Conservation (phyloP, 2,797 vertebrate species). For the Sebastes minor region DNA sequence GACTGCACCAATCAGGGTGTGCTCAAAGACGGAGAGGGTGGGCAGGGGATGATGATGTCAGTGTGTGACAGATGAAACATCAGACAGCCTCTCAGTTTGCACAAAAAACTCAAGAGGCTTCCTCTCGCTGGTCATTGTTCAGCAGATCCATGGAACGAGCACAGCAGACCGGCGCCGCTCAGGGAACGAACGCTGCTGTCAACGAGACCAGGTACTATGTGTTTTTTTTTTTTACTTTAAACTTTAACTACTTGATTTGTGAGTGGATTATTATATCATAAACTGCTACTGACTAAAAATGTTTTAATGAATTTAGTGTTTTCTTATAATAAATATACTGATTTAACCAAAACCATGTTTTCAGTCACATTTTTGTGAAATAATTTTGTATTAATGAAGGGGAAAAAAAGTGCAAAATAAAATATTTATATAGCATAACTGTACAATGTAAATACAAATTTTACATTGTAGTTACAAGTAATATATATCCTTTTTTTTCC, state of each 20-base stretch:
- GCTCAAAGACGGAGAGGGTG: constrained; percentile 46
- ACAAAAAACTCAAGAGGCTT: constrained; percentile 47
- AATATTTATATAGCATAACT: background rate
- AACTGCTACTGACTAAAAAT: background rate
- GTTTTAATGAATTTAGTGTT: background rate
- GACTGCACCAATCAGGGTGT: constrained; percentile 37
- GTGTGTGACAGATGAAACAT: constrained; percentile 67
- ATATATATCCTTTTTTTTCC: background rate
- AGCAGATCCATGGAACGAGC: constrained; percentile 45
- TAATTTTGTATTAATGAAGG: background rate
- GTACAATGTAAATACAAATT: background rate
- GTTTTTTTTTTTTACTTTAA: background rate
- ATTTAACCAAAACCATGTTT: background rate
- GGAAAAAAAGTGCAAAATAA: background rate
- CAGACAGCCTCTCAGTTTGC: constrained; percentile 60
- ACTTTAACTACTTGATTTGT: background rate
- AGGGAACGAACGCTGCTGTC: constrained; percentile 2
- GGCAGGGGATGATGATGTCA: constrained; percentile 69
- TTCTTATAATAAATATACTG: background rate
- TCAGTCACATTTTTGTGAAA: background rate
- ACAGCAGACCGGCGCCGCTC: constrained; percentile 21
- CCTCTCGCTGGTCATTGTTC: constrained; percentile 56
- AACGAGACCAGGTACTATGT: constrained; percentile 44
- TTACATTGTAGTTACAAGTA: background rate
- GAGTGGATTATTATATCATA: background rate